phyloP scores from a whole-genome alignment of 2,113 vertebrate species.

The Garra rufa region DNA sequence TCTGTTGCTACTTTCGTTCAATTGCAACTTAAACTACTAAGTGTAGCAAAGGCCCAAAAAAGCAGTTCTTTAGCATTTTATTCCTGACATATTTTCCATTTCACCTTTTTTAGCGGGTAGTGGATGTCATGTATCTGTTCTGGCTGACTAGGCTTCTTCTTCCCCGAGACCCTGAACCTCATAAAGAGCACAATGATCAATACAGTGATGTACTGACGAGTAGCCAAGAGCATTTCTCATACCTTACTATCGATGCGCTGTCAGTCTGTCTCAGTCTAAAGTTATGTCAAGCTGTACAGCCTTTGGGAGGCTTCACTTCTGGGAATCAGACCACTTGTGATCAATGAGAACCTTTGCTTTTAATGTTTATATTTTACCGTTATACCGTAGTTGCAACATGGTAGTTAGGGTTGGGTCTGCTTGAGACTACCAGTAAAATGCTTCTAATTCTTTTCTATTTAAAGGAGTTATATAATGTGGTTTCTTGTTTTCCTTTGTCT shows the following conservation, averaged over 20 bases:
- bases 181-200: conserved; percentile 55
- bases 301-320: conserved; percentile 20
- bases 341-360: conserved; percentile 18
- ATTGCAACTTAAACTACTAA: not conserved
- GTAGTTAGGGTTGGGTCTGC: not conserved
- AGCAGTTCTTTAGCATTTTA: not conserved
- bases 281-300: conserved; percentile 37
- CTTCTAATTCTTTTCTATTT: not conserved
- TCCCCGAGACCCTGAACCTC: conserved; percentile 10
- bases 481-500: too few relatives aligned
- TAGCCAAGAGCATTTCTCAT: conserved; percentile 39
- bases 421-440: not conserved
- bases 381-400: not conserved
- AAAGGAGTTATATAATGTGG: too few relatives aligned
- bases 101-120: conserved; percentile 5
- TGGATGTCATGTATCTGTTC: conserved; percentile 41
- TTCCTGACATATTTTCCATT: not conserved
- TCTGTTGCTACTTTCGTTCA: not conserved
- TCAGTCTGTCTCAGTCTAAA: conserved; percentile 35
- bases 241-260: conserved; percentile 48
- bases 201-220: conserved; percentile 48
- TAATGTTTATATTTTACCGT: conserved; percentile 30
- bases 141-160: conserved; percentile 46
- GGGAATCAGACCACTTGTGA: conserved; percentile 17
- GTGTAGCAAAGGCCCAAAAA: not conserved